Base-by-base conservation (phyloP, 2,888 invertebrate genomes). In the Branchipolynoe longqiensis region DNA sequence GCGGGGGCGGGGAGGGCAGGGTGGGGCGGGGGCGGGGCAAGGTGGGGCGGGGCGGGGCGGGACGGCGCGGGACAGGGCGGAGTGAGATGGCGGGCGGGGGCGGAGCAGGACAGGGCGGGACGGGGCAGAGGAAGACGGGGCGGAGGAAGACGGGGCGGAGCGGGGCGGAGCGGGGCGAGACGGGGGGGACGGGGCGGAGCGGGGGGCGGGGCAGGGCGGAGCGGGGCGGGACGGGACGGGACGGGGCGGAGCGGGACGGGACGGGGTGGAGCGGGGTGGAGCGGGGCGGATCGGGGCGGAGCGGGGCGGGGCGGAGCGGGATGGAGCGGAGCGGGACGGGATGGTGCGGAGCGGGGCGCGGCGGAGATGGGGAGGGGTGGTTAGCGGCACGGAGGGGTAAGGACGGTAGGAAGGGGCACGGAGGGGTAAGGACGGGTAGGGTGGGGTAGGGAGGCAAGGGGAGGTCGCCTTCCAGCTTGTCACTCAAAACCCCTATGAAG, bases 41-140 rank as follows among this genome's bases (percentile, higher is more conserved):
- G 62, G n/a, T 6, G 62, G n/a, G 62, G 62, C n/a, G 62, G n/a
- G 31, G 62, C 14, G 62, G 62, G n/a, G 62, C 14, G 31, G 25
- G 31, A 22, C 8, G n/a, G n/a, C n/a, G n/a, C n/a, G n/a, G n/a
- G n/a, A n/a, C n/a, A n/a, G n/a, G n/a, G n/a, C 6, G 62, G 62
- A 25, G 48, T 8, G 48, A 48, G 48, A 18, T 48, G 48, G 8
- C 18, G n/a, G 62, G 62, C 6, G n/a, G n/a, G 62, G 8, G 62
- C 6, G 31, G 62, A 25, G 62, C 14, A 28, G 62, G n/a, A n/a
- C n/a, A n/a, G n/a, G n/a, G n/a, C n/a, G n/a, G 6, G 62, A 62
- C 6, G 62, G 62, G 62, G 62, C 28, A 25, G 62, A 62, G 62
- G 31, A 25, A 25, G 62, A 62, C 12, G 31, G 62, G 62, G 62